A percentile compares a stretch with the other conserved stretches of the same genome.
These are phyloP conservation scores for Guaruba guarouba DNA, from an alignment of 2,113 vertebrate species.

Conservation along the genomic window DNA sequence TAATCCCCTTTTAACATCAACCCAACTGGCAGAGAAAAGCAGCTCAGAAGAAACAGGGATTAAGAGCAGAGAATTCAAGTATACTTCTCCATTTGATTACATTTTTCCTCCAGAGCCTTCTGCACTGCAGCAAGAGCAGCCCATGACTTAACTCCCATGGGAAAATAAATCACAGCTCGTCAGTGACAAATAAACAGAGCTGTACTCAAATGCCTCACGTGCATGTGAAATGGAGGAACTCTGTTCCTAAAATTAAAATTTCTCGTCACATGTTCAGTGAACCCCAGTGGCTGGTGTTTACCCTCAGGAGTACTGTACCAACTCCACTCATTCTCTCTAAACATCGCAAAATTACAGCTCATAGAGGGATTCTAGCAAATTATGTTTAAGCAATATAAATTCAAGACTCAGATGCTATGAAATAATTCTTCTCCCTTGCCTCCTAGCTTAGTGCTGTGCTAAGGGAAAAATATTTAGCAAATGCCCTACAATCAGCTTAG, in stretches of 20 bases:
- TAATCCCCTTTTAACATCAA: not conserved
- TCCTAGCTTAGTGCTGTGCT: not conserved
- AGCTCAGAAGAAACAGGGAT: not conserved
- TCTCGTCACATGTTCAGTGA: not conserved
- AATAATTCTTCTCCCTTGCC: not conserved
- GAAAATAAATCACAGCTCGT: conserved; percentile 52
- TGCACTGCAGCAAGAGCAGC: not conserved
- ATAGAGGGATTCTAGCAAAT: not conserved
- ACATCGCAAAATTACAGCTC: not conserved
- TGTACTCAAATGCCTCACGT: not conserved
- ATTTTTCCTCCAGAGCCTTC: not conserved
- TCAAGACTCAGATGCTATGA: not conserved
- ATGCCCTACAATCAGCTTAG: not conserved
- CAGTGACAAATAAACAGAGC: conserved; percentile 12
- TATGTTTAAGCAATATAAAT: not conserved
- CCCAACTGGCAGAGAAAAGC: not conserved
- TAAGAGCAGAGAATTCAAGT: not conserved
- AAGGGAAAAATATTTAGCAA: not conserved
- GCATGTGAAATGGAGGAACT: not conserved
- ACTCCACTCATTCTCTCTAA: not conserved
- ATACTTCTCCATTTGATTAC: conserved; percentile 2
- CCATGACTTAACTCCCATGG: not conserved
- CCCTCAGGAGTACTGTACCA: not conserved
- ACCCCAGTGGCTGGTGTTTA: not conserved
- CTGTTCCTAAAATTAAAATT: not conserved